A percentile compares a stretch with the other conserved stretches of the same genome.
Evolutionary conservation across 2,888 invertebrate species (phyloP).

Genomic region (Drosophila pseudotakahashii): DNA sequence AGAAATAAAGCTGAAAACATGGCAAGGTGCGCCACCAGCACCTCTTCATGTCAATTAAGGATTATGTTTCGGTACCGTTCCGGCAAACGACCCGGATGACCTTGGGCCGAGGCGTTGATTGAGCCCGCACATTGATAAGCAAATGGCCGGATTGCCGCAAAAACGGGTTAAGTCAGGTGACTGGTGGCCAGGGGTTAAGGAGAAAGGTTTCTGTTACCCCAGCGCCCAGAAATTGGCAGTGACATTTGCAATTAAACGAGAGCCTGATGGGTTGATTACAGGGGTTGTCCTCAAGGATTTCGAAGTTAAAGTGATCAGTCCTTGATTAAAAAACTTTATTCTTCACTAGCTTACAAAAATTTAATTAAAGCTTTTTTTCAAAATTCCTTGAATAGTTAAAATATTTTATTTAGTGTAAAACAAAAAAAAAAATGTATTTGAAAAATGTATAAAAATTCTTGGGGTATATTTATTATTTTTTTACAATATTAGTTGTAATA

Average conservation of each 20-base stretch:
- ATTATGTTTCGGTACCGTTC: slow-evolving; percentile 40
- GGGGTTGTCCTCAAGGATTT: not conserved
- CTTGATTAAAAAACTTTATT: not conserved
- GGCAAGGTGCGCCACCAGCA: slow-evolving; percentile 19
- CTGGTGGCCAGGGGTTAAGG: slow-evolving; percentile 24
- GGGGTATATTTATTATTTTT: no score
- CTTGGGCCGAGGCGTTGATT: slow-evolving; percentile 39
- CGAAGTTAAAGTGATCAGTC: not conserved
- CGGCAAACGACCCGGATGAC: slow-evolving; percentile 15
- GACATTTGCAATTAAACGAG: slow-evolving; percentile 7
- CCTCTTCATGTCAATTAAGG: slow-evolving; percentile 43
- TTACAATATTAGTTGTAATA: no score
- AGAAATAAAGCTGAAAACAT: slow-evolving; percentile 2
- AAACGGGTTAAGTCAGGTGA: slow-evolving; percentile 29
- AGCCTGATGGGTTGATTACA: not conserved
- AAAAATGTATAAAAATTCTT: no score
- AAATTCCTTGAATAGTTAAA: no score
- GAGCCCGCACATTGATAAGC: slow-evolving; percentile 36
- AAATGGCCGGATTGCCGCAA: slow-evolving; percentile 19
- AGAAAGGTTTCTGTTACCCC: slow-evolving; percentile 24
- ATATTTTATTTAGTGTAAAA: no score
- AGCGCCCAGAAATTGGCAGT: slow-evolving; percentile 5
- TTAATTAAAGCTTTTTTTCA: no score
- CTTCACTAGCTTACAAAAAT: no score
- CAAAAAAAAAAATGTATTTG: no score